phyloP scores from a whole-genome alignment of 2,113 vertebrate genomes.

The Meriones unguiculatus region DNA sequence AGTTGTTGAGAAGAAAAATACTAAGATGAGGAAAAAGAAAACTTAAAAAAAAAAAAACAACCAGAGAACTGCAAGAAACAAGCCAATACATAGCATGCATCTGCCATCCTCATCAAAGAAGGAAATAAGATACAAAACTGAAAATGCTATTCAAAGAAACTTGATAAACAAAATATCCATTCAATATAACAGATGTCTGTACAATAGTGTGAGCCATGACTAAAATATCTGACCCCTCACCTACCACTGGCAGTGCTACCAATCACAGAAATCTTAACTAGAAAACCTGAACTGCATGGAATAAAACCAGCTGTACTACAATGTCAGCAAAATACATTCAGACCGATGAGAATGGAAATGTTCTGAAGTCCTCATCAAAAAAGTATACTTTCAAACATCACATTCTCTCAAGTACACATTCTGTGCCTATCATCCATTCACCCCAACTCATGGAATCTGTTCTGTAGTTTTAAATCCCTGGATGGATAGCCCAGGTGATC shows the following conservation, averaged over 20 bases:
- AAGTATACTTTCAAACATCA: conserved; percentile 3
- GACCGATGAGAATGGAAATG: conserved; percentile 53
- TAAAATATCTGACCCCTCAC: conserved; percentile 83
- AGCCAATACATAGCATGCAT: conserved; percentile 77
- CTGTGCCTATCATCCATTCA: background rate
- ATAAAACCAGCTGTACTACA: conserved; percentile 48
- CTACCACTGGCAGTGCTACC: conserved; percentile 74
- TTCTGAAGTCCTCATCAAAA: conserved; percentile 35
- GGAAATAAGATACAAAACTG: conserved; percentile 82
- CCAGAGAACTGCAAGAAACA: conserved; percentile 76
- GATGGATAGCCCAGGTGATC: background rate
- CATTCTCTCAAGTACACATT: background rate
- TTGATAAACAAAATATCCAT: conserved; percentile 84
- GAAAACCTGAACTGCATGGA: conserved; percentile 74
- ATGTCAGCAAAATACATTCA: conserved; percentile 73
- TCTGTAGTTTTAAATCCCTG: background rate
- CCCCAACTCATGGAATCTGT: background rate
- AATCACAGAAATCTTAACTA: conserved; percentile 74
- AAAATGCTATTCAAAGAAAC: conserved; percentile 82
- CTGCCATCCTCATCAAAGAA: conserved; percentile 79
- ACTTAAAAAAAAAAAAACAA: conserved; percentile 5
- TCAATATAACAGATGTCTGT: conserved; percentile 82
- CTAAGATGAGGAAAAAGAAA: conserved; percentile 50
- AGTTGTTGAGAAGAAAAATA: conserved; percentile 71
- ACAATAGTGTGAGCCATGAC: conserved; percentile 75